Evolutionary conservation across 2,113 vertebrate species (phyloP).

Genomic region (Stictonetta naevosa): DNA sequence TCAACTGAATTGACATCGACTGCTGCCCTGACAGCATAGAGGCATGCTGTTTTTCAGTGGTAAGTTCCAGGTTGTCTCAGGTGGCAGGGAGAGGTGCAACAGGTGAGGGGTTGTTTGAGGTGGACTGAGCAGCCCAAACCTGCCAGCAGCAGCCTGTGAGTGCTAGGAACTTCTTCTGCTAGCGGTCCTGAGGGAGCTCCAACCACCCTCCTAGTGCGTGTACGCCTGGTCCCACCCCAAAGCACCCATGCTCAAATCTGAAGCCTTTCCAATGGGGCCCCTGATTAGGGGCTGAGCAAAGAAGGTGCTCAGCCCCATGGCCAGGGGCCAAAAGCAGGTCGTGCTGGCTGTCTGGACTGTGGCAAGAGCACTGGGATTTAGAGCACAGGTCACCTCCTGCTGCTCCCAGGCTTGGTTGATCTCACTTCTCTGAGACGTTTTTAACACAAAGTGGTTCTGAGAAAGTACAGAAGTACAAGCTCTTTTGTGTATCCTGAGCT

Average conservation of each 20-base stretch:
- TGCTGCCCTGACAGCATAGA: neutral
- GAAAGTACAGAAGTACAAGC: neutral
- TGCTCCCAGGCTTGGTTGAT: fast-evolving
- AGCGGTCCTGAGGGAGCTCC: neutral
- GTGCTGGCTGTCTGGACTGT: fast-evolving
- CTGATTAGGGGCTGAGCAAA: neutral
- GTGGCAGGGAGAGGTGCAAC: neutral
- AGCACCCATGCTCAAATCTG: neutral
- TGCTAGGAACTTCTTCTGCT: neutral
- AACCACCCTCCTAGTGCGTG: fast-evolving
- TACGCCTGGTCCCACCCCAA: neutral
- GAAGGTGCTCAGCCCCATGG: neutral
- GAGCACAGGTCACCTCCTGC: neutral
- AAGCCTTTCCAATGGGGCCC: neutral
- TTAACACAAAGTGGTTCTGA: neutral
- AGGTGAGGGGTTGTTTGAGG: neutral
- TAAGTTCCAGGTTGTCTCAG: neutral
- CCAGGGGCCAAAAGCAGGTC: neutral
- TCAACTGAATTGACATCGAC: neutral
- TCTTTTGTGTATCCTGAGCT: neutral
- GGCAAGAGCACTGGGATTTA: neutral
- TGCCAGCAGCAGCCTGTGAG: neutral
- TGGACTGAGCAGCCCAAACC: neutral
- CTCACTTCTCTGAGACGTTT: neutral
- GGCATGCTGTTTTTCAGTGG: neutral